A percentile compares a stretch with the other conserved stretches of the same genome.
phyloP scores from a whole-genome alignment of 2,797 vertebrate species.

The Rhynchonycteris naso region DNA sequence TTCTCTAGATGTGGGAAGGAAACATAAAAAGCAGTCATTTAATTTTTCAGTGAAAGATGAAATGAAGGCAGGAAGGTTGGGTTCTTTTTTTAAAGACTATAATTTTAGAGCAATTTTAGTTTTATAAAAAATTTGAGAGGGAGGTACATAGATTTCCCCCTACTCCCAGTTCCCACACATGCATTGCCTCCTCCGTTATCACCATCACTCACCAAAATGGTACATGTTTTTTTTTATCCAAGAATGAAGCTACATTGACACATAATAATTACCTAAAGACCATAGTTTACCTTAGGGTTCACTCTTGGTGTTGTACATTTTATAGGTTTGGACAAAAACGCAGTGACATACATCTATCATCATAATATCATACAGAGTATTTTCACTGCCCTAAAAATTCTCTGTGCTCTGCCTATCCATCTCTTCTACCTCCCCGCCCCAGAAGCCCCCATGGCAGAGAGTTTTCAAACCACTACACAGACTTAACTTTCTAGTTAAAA shows the following conservation, averaged over 20 bases:
- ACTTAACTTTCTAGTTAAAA: background rate
- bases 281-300: background rate
- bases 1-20: background rate
- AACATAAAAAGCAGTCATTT: background rate
- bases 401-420: background rate
- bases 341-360: background rate
- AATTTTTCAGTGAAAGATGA: slow-evolving; percentile 8
- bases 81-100: background rate
- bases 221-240: background rate
- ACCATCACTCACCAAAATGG: background rate
- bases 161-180: background rate
- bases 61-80: background rate
- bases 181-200: background rate
- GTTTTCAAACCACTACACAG: slow-evolving; percentile 43
- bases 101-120: slow-evolving; percentile 7
- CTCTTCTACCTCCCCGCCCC: background rate
- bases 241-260: background rate
- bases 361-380: background rate
- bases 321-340: background rate
- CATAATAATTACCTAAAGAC: background rate
- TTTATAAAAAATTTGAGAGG: slow-evolving; percentile 6
- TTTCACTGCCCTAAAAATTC: background rate
- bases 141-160: background rate
- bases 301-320: background rate
- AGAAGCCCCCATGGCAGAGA: background rate